A percentile compares a stretch with the other conserved stretches of the same genome.
Conservation (phyloP, 2,888 invertebrate species). For the Heliconius ismenius region DNA sequence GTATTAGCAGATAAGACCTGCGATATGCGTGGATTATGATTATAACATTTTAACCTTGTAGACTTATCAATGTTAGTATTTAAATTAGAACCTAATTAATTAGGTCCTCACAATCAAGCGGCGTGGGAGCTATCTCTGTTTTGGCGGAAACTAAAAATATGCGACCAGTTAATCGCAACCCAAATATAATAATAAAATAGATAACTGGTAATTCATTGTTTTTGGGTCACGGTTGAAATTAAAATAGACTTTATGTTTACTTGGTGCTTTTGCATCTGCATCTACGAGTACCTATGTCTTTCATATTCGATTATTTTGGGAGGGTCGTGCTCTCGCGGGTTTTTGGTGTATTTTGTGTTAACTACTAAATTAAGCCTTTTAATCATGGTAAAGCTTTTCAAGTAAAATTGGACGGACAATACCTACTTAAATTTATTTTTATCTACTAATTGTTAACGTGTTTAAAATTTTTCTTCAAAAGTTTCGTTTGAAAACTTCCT, state of each 20-base stretch:
- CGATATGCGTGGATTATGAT: constrained; percentile 2
- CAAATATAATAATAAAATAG: constrained; percentile 30
- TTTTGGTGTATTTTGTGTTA: not conserved
- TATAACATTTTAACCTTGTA: constrained; percentile 29
- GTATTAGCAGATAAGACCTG: not conserved
- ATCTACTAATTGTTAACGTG: too few species aligned
- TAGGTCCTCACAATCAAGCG: constrained; percentile 22
- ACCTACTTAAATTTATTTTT: too few species aligned
- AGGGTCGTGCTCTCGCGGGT: not conserved
- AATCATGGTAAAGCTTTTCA: too few species aligned
- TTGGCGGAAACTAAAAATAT: constrained; percentile 39
- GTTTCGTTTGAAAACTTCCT: too few species aligned
- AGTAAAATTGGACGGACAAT: too few species aligned
- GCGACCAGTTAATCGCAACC: constrained; percentile 34
- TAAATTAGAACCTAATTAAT: constrained; percentile 35
- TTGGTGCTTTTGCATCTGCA: not conserved
- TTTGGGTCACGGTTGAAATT: constrained; percentile 22
- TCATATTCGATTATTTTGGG: not conserved
- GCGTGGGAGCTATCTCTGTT: constrained; percentile 41
- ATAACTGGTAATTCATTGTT: constrained; percentile 16
- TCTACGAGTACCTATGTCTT: not conserved
- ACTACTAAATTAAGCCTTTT: too few species aligned
- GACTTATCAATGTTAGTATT: constrained; percentile 28
- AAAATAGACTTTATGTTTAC: constrained; percentile 1
- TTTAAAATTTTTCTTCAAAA: too few species aligned